Conservation (phyloP, 2,113 vertebrate genomes). For the Neogobius melanostomus region DNA sequence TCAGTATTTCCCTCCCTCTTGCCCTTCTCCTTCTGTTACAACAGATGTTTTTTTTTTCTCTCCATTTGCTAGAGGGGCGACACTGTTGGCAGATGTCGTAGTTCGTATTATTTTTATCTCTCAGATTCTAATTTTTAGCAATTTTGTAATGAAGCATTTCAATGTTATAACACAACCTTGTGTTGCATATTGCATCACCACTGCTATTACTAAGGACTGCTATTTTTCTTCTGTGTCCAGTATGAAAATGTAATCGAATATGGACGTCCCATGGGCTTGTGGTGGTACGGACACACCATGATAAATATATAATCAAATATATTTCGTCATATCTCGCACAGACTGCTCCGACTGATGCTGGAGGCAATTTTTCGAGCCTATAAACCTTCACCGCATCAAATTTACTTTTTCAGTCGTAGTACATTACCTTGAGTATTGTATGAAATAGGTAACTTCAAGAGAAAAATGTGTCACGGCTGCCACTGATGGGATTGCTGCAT, state of each 20-base stretch:
- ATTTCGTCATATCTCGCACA: constrained; percentile 1
- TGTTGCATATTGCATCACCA: background rate
- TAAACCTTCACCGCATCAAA: background rate
- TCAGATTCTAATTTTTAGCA: no score
- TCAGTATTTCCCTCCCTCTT: no score
- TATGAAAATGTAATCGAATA: background rate
- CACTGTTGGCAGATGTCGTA: no score
- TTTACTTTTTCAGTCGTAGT: background rate
- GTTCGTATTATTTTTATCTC: no score
- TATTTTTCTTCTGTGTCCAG: background rate
- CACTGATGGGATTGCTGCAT: background rate
- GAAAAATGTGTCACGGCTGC: background rate
- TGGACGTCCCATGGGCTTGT: background rate
- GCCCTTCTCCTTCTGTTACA: no score
- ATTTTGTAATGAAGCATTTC: no score
- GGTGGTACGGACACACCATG: constrained; percentile 15
- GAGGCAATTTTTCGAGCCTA: background rate
- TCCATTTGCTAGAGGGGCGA: no score
- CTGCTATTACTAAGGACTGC: background rate
- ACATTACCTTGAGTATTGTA: background rate
- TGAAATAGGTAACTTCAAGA: background rate
- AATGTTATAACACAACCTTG: background rate
- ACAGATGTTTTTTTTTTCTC: no score
- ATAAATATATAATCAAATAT: constrained; percentile 15
- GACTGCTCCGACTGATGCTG: background rate